These are phyloP conservation scores for Anomalospiza imberbis DNA, from an alignment of 2,797 vertebrate genomes.

Conservation along the genomic window DNA sequence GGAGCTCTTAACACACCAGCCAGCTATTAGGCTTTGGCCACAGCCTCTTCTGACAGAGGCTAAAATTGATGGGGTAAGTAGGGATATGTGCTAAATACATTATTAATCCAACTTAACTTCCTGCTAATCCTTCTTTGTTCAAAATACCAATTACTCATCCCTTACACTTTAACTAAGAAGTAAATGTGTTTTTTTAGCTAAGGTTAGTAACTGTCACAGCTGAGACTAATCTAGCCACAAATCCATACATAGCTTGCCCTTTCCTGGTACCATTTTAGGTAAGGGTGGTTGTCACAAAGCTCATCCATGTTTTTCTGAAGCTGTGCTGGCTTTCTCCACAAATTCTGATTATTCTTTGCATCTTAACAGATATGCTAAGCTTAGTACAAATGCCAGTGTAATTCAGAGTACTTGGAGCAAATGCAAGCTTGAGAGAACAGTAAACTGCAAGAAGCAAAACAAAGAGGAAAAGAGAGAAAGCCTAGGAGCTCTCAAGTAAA, in stretches of 20 bases:
- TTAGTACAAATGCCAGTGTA: not conserved
- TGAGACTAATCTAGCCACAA: not conserved
- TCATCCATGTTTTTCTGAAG: not conserved
- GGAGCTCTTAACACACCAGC: not conserved
- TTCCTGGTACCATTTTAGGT: not conserved
- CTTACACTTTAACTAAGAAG: not conserved
- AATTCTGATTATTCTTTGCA: not conserved
- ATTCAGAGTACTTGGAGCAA: not conserved
- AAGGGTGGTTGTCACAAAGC: not conserved
- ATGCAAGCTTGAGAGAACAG: not conserved
- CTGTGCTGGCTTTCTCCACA: not conserved
- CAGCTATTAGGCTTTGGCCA: not conserved
- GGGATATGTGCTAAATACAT: not conserved
- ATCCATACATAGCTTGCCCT: not conserved
- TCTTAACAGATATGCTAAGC: not conserved
- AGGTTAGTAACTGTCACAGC: not conserved
- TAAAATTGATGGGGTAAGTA: not conserved
- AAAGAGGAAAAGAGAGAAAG: not conserved
- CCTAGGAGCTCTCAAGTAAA: not conserved
- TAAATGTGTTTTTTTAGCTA: not conserved
- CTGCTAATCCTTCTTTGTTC: not conserved
- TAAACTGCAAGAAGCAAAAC: not conserved
- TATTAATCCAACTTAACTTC: not conserved
- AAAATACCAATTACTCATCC: not conserved
- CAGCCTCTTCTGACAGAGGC: not conserved